Percentiles rank a stretch among this genome's conserved stretches.
Evolutionary conservation across 2,113 vertebrate genomes (phyloP).

Genomic region (Pygoscelis antarcticus): DNA sequence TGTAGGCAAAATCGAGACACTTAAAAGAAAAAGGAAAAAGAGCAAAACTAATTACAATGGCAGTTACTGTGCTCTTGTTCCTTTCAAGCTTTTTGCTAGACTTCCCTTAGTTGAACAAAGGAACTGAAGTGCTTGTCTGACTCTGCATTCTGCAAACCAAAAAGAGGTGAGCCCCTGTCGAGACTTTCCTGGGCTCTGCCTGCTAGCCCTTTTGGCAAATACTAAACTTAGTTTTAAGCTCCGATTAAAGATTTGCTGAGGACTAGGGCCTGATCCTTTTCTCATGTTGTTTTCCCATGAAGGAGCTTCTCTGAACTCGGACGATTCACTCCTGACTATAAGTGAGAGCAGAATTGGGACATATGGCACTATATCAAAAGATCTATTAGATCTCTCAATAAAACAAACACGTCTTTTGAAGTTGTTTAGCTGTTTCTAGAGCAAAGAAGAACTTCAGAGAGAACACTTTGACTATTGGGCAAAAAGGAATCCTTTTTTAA

Average conservation of each 20-base stretch:
- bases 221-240: not conserved
- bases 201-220: not conserved
- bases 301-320: not conserved
- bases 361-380: not conserved
- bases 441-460: slow-evolving; percentile 42
- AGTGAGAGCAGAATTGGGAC: not conserved
- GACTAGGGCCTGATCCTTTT: not conserved
- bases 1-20: not conserved
- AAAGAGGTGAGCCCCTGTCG: not conserved
- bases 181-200: not conserved
- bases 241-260: not conserved
- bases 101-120: not conserved
- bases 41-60: not conserved
- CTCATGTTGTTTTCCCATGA: not conserved
- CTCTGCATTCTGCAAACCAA: not conserved
- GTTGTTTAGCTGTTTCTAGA: slow-evolving; percentile 45
- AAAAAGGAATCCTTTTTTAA: slow-evolving; percentile 2
- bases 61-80: not conserved
- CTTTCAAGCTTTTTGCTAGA: not conserved
- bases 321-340: not conserved
- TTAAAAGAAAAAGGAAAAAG: not conserved
- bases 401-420: slow-evolving; percentile 27
- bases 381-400: not conserved
- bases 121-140: not conserved
- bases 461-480: not conserved